phyloP scores from a whole-genome alignment of 1,140 invertebrate species.

The Mamestra configurata region DNA sequence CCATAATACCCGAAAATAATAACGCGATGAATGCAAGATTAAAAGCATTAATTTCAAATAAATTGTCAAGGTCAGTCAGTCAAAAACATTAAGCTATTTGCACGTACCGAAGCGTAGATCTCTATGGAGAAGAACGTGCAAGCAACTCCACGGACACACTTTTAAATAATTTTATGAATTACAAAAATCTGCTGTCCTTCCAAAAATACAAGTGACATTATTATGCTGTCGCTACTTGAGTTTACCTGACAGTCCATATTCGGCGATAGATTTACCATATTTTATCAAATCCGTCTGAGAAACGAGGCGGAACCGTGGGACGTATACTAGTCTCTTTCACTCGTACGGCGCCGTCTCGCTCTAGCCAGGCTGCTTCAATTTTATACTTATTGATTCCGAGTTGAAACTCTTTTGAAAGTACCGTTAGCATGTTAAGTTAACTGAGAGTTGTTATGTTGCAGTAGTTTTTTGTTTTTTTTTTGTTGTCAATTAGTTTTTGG shows the following conservation, averaged over 20 bases:
- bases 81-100: too few relatives aligned
- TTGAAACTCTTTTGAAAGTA: constrained; percentile 54
- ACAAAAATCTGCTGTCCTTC: background rate
- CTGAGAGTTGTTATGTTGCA: too few relatives aligned
- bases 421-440: constrained; percentile 55
- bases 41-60: too few relatives aligned
- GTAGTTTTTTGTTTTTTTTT: background rate
- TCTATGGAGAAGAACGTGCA: too few relatives aligned
- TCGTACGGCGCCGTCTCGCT: constrained; percentile 57
- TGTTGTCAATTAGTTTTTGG: background rate
- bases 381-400: constrained; percentile 81
- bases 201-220: background rate
- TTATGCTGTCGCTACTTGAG: background rate
- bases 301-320: background rate
- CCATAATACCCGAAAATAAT: too few relatives aligned
- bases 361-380: constrained; percentile 74
- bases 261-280: constrained; percentile 2
- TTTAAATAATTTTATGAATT: too few relatives aligned
- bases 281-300: background rate
- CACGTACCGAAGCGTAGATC: too few relatives aligned
- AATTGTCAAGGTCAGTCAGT: too few relatives aligned
- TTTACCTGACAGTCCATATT: background rate
- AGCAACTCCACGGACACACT: too few relatives aligned
- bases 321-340: constrained; percentile 55
- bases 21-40: too few relatives aligned